These are phyloP conservation scores for Alcedo atthis DNA, from an alignment of 2,797 vertebrate genomes.

Conservation along the genomic window DNA sequence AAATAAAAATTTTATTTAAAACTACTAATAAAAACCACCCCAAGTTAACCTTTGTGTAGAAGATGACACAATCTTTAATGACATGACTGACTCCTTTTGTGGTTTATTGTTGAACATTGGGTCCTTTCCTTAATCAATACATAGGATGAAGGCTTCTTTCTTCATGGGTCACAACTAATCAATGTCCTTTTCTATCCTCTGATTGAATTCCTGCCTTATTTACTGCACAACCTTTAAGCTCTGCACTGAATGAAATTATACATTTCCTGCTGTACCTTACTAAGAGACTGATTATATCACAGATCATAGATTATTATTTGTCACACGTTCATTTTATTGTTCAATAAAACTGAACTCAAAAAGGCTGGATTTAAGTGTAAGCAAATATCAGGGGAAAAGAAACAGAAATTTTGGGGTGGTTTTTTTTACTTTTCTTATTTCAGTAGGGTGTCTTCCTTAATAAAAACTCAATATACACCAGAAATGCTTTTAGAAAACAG, in stretches of 20 bases:
- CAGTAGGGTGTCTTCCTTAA: neutral
- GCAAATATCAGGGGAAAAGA: neutral
- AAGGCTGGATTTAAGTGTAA: neutral
- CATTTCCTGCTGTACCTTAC: neutral
- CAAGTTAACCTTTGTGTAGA: neutral
- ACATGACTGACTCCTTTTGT: neutral
- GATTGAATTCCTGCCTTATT: neutral
- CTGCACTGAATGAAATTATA: neutral
- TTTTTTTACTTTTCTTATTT: neutral
- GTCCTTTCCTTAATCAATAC: neutral
- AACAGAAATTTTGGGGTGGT: neutral
- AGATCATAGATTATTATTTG: neutral
- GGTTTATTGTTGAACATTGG: neutral
- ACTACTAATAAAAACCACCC: neutral
- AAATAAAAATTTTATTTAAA: neutral
- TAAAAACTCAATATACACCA: neutral
- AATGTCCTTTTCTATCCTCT: neutral
- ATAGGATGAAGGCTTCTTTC: neutral
- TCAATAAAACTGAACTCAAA: neutral
- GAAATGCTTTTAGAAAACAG: neutral
- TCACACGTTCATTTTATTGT: neutral
- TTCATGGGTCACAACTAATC: neutral
- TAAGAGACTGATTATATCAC: neutral
- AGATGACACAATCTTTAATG: neutral
- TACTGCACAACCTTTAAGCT: neutral